phyloP scores from a whole-genome alignment of 1,140 invertebrate genomes.

The Anoplophora glabripennis region DNA sequence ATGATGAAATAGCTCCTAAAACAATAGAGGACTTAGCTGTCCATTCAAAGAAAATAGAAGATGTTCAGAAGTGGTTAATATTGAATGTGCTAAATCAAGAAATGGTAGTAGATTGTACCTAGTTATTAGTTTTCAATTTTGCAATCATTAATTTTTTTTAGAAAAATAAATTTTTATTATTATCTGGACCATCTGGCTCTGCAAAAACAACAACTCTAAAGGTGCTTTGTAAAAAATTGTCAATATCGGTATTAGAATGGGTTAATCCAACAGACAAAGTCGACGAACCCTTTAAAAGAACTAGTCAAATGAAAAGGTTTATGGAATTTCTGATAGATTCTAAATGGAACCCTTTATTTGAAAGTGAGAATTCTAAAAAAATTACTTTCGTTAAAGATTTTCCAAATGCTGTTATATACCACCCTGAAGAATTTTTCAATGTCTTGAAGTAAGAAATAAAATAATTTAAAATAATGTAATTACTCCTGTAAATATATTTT shows the following conservation, averaged over 20 bases:
- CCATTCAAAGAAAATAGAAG: conserved; percentile 61
- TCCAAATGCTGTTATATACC: conserved; percentile 65
- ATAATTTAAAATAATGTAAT: background rate
- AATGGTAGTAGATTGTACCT: background rate
- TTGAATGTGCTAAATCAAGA: background rate
- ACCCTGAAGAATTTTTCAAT: conserved; percentile 58
- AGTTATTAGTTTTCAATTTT: background rate
- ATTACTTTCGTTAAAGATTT: conserved; percentile 71
- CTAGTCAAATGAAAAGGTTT: conserved; percentile 63
- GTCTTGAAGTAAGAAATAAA: conserved; percentile 59
- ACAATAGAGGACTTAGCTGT: conserved; percentile 57
- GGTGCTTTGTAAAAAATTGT: conserved; percentile 58
- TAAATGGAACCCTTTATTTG: conserved; percentile 64
- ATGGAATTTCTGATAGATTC: conserved; percentile 66
- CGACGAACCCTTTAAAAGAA: conserved; percentile 49
- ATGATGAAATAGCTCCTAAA: conserved; percentile 54
- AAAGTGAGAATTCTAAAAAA: conserved; percentile 45
- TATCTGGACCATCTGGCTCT: conserved; percentile 70
- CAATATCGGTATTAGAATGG: conserved; percentile 65
- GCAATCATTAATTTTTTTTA: conserved; percentile 11
- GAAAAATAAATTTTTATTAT: conserved; percentile 55
- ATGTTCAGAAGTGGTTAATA: conserved; percentile 47
- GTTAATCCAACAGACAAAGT: conserved; percentile 64
- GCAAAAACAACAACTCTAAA: conserved; percentile 66
- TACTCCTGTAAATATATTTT: background rate